These are phyloP conservation scores for Simalia tracyae DNA, from an alignment of 2,797 vertebrate species.

Conservation along the genomic window DNA sequence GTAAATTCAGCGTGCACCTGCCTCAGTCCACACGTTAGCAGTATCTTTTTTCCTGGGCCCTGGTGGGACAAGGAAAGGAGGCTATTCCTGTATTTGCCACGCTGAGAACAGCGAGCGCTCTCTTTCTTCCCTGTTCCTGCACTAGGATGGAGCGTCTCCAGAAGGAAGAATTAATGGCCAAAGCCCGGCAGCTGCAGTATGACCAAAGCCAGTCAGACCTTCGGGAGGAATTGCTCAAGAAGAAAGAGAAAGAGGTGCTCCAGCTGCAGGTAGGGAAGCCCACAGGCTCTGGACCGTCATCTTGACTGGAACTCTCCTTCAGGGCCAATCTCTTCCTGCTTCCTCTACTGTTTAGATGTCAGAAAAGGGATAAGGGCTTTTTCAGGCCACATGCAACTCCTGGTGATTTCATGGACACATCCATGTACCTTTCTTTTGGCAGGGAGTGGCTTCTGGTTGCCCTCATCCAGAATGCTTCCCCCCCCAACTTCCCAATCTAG, in stretches of 20 bases:
- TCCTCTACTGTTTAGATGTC: background rate
- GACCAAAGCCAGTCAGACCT: rapidly evolving
- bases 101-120: background rate
- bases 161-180: background rate
- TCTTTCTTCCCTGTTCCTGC: background rate
- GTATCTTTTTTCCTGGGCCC: background rate
- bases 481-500: background rate
- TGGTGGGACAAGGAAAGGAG: background rate
- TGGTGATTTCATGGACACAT: background rate
- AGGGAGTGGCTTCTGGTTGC: background rate
- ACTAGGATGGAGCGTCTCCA: background rate
- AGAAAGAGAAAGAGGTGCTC: slow-evolving; percentile 14
- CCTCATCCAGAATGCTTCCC: background rate
- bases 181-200: background rate
- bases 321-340: background rate
- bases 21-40: background rate
- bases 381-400: background rate
- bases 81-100: background rate
- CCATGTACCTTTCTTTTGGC: background rate
- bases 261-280: slow-evolving; percentile 17
- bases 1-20: background rate
- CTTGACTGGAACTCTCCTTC: background rate
- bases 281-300: too few species aligned
- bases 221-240: slow-evolving; percentile 8
- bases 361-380: background rate